These are phyloP conservation scores for Drosophila santomea DNA, from an alignment of 1,140 invertebrate genomes.

Conservation along the genomic window DNA sequence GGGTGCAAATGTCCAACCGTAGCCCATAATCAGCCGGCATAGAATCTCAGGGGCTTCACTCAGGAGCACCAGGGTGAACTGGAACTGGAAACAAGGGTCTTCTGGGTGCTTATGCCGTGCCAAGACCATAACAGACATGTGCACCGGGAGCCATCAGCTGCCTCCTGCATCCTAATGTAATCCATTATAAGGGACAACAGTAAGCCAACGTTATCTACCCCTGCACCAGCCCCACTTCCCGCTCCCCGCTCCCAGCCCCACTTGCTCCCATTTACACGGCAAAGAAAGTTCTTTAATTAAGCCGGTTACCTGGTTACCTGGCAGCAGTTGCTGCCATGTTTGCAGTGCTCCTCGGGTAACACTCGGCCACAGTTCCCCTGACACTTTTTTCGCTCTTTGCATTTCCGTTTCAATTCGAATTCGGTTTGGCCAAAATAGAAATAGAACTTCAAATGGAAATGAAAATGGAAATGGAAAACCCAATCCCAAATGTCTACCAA, in stretches of 20 bases:
- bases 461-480: constrained; percentile 29
- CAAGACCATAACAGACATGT: constrained; percentile 41
- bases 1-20: constrained; percentile 58
- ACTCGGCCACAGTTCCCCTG: constrained; percentile 53
- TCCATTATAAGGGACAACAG: constrained; percentile 68
- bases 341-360: constrained; percentile 1
- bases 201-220: constrained; percentile 13
- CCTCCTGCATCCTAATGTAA: constrained; percentile 67
- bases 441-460: constrained; percentile 25
- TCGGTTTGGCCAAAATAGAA: constrained; percentile 40
- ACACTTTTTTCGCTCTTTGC: constrained; percentile 57
- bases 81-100: constrained; percentile 20
- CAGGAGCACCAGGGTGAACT: background rate
- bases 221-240: background rate
- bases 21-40: constrained; percentile 45
- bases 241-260: too few relatives aligned
- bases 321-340: constrained; percentile 20
- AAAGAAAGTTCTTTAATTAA: constrained; percentile 67
- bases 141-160: constrained; percentile 33
- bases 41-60: constrained; percentile 21
- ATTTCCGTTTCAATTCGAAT: constrained; percentile 57
- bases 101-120: constrained; percentile 37
- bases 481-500: constrained; percentile 77
- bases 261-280: background rate
- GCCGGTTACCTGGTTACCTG: constrained; percentile 26